Evolutionary conservation across 2,888 invertebrate genomes (phyloP).

Genomic region (Drosophila meridionalis): DNA sequence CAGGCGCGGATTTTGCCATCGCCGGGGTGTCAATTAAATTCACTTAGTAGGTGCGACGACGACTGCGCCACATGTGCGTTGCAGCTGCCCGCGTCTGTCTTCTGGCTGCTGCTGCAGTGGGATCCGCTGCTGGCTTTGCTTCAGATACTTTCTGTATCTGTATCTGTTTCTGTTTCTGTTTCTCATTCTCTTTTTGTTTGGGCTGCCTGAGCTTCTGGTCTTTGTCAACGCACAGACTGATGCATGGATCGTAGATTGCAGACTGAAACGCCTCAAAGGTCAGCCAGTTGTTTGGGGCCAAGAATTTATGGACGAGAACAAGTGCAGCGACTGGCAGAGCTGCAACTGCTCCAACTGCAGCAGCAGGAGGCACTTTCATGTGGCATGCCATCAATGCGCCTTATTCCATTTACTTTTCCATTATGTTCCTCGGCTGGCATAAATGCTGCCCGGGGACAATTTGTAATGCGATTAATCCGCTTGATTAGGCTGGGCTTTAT

Average conservation of each 20-base stretch:
- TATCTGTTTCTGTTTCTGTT: not conserved
- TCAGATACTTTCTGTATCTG: not conserved
- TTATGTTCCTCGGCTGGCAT: slow-evolving; percentile 58
- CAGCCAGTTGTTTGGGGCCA: slow-evolving; percentile 46
- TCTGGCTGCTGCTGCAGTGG: not conserved
- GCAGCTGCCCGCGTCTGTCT: slow-evolving; percentile 59
- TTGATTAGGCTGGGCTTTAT: slow-evolving; percentile 68
- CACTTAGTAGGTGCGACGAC: slow-evolving; percentile 68
- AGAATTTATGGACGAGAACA: slow-evolving; percentile 49
- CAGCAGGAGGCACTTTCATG: slow-evolving; percentile 51
- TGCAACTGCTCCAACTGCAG: not conserved
- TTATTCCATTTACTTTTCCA: slow-evolving; percentile 66
- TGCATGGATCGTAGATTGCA: slow-evolving; percentile 20
- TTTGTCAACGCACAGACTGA: slow-evolving; percentile 44
- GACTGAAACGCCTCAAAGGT: slow-evolving; percentile 44
- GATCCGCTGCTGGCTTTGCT: slow-evolving; percentile 3
- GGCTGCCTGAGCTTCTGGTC: slow-evolving; percentile 32
- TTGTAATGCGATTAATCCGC: slow-evolving; percentile 77
- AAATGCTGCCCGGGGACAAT: slow-evolving; percentile 62
- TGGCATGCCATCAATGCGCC: slow-evolving; percentile 68
- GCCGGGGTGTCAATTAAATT: slow-evolving; percentile 77
- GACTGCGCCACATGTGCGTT: slow-evolving; percentile 63
- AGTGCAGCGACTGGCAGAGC: slow-evolving; percentile 46
- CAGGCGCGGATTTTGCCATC: slow-evolving; percentile 74
- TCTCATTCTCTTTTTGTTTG: not conserved